Percentiles rank a stretch among this genome's conserved stretches.
Conservation (phyloP, 1,140 invertebrate species). For the Drosophila bocki region DNA sequence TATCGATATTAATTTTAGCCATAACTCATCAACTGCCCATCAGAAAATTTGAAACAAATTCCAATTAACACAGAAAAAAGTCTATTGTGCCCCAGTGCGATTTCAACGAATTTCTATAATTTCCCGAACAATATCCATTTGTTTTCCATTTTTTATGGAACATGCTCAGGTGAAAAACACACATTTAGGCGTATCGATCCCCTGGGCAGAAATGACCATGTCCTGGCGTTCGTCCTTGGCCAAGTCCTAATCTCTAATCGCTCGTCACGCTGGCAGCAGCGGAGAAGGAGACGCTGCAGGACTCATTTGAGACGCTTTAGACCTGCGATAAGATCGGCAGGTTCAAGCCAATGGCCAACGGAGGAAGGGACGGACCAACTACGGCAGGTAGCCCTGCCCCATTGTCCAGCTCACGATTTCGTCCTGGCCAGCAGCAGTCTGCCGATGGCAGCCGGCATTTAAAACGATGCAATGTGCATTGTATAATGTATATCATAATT, state of each 20-base stretch:
- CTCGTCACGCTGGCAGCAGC: constrained; percentile 71
- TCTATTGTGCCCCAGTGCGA: constrained; percentile 4
- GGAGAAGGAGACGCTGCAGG: constrained; percentile 18
- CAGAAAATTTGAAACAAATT: constrained; percentile 8
- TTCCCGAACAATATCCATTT: constrained; percentile 62
- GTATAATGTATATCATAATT: constrained; percentile 83
- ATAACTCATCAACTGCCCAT: constrained; percentile 28
- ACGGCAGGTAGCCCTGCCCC: constrained; percentile 62
- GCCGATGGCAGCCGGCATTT: constrained; percentile 52
- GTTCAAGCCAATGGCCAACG: constrained; percentile 42
- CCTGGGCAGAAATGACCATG: constrained; percentile 35
- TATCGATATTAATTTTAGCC: neutral
- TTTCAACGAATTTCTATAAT: constrained; percentile 39
- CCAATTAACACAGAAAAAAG: constrained; percentile 26
- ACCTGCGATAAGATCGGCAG: constrained; percentile 74
- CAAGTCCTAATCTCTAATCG: constrained; percentile 75
- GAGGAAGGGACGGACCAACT: no score
- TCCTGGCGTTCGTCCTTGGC: constrained; percentile 47
- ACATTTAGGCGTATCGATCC: constrained; percentile 35
- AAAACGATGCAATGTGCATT: constrained; percentile 81
- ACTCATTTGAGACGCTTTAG: constrained; percentile 76
- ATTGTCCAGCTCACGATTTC: constrained; percentile 72
- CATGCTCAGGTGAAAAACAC: constrained; percentile 42
- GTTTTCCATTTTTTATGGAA: constrained; percentile 34
- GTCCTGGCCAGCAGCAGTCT: constrained; percentile 37